Conservation (phyloP, 2,113 vertebrate species). For the Psittacula cyanocephala region DNA sequence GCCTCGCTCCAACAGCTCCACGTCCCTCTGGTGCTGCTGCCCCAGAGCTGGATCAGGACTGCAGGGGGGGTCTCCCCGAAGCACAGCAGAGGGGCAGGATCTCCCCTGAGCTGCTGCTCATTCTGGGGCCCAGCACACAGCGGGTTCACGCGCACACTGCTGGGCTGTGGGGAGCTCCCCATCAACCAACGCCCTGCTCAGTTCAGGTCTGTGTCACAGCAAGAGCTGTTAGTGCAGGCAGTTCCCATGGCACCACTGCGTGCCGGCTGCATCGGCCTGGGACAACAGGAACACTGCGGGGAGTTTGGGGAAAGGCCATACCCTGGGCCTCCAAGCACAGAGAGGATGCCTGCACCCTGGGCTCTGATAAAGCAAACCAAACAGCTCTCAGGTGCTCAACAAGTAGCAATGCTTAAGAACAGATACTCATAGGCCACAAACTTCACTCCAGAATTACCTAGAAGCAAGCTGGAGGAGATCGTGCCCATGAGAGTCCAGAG, state of each 20-base stretch:
- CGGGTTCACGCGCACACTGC: background rate
- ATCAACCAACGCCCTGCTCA: background rate
- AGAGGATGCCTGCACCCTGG: background rate
- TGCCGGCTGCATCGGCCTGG: fast-evolving
- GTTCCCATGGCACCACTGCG: background rate
- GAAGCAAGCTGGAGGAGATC: background rate
- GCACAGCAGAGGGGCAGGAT: background rate
- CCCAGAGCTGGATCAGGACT: background rate
- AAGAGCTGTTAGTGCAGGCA: background rate
- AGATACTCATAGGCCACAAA: background rate
- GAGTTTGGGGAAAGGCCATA: background rate
- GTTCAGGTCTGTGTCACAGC: background rate
- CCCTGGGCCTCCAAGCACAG: background rate
- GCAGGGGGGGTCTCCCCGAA: too few relatives aligned
- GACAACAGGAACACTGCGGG: background rate
- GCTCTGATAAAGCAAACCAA: background rate
- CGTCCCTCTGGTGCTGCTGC: background rate
- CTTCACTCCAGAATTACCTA: background rate
- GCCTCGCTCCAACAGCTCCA: too few relatives aligned
- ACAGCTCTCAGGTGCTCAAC: background rate
- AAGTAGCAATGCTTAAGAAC: background rate
- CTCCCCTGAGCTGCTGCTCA: background rate
- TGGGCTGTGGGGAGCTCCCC: background rate
- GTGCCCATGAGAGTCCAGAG: background rate
- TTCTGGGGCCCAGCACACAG: background rate